A percentile compares a stretch with the other conserved stretches of the same genome.
Evolutionary conservation across 2,888 invertebrate genomes (phyloP).

Genomic region (Melinaea menophilus): DNA sequence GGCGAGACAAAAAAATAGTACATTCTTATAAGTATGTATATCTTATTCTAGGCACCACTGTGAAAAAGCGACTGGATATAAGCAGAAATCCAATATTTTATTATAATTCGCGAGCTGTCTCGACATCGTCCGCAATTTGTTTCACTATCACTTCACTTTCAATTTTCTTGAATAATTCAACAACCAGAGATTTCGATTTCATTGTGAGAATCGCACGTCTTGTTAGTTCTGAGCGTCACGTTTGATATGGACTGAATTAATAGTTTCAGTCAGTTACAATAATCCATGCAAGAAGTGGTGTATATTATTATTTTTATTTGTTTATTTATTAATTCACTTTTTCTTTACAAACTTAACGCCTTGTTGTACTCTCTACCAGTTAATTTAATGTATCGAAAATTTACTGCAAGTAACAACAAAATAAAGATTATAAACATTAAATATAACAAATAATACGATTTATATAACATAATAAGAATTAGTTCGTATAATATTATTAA

Average conservation of each 20-base stretch:
- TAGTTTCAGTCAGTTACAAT: not conserved
- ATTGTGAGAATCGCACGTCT: conserved; percentile 47
- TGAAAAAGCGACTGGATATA: conserved; percentile 21
- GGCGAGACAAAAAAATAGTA: no score
- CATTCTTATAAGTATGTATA: no score
- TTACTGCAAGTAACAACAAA: no score
- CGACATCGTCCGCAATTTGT: conserved; percentile 57
- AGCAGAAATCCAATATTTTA: conserved; percentile 57
- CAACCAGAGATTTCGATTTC: conserved; percentile 49
- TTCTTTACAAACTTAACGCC: no score
- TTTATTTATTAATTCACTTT: no score
- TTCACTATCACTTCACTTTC: conserved; percentile 56
- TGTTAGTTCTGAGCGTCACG: conserved; percentile 39
- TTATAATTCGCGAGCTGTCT: conserved; percentile 60
- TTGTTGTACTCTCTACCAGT: no score
- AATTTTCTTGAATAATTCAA: conserved; percentile 73
- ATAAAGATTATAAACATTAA: no score
- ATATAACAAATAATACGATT: no score
- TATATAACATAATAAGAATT: no score
- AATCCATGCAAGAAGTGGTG: not conserved
- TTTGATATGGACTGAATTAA: conserved; percentile 22
- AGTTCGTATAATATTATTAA: no score
- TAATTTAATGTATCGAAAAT: no score
- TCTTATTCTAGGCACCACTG: not conserved
- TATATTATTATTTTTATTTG: no score